Conservation (phyloP, 2,113 vertebrate genomes). For the Microcebus jonahi region DNA sequence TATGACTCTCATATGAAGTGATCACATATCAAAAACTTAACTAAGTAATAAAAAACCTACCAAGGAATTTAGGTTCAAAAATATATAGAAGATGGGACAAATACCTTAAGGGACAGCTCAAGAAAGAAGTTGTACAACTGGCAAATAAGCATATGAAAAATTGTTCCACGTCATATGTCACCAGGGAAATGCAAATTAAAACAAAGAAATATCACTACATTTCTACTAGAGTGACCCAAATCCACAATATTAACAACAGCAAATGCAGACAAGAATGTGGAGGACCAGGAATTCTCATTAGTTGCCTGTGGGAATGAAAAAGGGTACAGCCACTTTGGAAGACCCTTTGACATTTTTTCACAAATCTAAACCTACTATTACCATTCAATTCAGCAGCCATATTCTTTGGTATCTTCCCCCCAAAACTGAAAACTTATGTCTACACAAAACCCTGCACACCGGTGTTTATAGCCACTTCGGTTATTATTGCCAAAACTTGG, state of each 20-base stretch:
- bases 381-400: background rate
- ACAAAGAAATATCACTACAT: too few relatives aligned
- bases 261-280: background rate
- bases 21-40: background rate
- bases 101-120: background rate
- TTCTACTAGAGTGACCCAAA: background rate
- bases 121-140: background rate
- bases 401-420: background rate
- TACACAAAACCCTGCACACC: background rate
- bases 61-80: background rate
- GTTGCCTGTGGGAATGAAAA: background rate
- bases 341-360: background rate
- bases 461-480: background rate
- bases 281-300: background rate
- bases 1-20: background rate
- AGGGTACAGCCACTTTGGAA: background rate
- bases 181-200: background rate
- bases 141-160: background rate
- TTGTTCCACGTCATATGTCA: background rate
- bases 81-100: background rate
- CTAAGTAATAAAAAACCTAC: background rate
- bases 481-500: background rate
- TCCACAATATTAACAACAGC: background rate
- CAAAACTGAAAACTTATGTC: background rate
- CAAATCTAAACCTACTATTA: background rate